Base-by-base conservation (phyloP, 2,797 vertebrate species). In the Anguilla obscura region DNA sequence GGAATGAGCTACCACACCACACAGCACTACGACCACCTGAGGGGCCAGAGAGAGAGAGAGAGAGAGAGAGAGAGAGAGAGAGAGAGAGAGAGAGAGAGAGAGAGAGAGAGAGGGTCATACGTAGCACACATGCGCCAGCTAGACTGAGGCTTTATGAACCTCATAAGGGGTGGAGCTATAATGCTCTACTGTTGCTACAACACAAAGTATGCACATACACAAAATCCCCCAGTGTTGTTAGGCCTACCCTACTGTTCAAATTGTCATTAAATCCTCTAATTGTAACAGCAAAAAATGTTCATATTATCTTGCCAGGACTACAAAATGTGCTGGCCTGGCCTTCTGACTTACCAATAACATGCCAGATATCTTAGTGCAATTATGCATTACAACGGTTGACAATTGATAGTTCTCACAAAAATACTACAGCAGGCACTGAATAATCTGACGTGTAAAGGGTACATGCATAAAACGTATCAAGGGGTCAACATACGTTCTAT, bases 1-100 rank as follows among this genome's bases (percentile, higher is more conserved):
- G 91, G 91, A 90, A 92, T 91, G 89, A 90, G 91, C 92, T 93
- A 91, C 91, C 63, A 27, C 89, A 91, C 90, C 71, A 88, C 92
- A 90, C 91, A 52, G 36, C 87, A 86, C 86, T 71, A 88, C 90
- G 89, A 93, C 90, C 92, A 71, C 27, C 5, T 30, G 21, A 6
- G 56, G 52, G 36, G 7, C 54, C 24, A 0, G 66, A 58, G 50
- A 8, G 27, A 56, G 8, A 24, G 18, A 52, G 30, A 76, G 63
- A 40, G 18, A 76, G 84, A 84, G 54, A 63, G 33, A 60, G 58
- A 40, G 36, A 40, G 36, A 40, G 36, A 76, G 83, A 84, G 54
- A 63, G 33, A 54, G 8, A 21, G 18, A 50, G 30, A 74, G 63
- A 40, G 18, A 76, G 83, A 84, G 54, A 63, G 33, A 60, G 58